phyloP scores from a whole-genome alignment of 2,888 invertebrate species.

The Synanthedon vespiformis region DNA sequence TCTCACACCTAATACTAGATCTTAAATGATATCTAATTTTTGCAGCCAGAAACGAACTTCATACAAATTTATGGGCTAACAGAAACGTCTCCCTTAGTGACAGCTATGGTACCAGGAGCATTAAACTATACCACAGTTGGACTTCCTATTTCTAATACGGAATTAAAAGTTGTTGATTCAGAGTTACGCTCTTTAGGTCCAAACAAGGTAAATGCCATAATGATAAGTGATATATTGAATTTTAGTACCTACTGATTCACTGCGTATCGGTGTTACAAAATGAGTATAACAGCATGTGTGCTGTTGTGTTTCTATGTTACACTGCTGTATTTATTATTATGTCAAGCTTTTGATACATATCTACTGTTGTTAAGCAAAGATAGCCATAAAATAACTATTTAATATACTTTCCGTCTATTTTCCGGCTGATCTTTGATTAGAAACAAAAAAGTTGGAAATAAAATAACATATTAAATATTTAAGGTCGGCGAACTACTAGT shows the following conservation, averaged over 20 bases:
- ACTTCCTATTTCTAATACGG: slow-evolving; percentile 70
- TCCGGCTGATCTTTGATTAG: too few species aligned
- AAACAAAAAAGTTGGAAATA: background rate
- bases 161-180: slow-evolving; percentile 65
- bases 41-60: slow-evolving; percentile 24
- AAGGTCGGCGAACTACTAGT: slow-evolving; percentile 39
- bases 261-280: too few species aligned
- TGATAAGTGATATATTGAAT: too few species aligned
- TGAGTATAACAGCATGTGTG: too few species aligned
- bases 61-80: slow-evolving; percentile 76
- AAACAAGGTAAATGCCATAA: slow-evolving; percentile 36
- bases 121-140: slow-evolving; percentile 58
- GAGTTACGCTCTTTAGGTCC: slow-evolving; percentile 47
- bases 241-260: too few species aligned
- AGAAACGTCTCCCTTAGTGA: slow-evolving; percentile 73
- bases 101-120: slow-evolving; percentile 34
- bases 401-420: too few species aligned
- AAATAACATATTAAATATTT: background rate
- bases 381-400: too few species aligned
- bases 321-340: too few species aligned
- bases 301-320: too few species aligned
- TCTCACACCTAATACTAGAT: too few species aligned
- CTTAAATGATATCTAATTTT: slow-evolving; percentile 3
- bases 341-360: too few species aligned
- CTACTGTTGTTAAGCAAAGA: too few species aligned